Evolutionary conservation across 92 coral and sea anemone species (phyloP), one percentile per base, ranked within the genome.

Genomic region (Zoanthus gigantus): DNA sequence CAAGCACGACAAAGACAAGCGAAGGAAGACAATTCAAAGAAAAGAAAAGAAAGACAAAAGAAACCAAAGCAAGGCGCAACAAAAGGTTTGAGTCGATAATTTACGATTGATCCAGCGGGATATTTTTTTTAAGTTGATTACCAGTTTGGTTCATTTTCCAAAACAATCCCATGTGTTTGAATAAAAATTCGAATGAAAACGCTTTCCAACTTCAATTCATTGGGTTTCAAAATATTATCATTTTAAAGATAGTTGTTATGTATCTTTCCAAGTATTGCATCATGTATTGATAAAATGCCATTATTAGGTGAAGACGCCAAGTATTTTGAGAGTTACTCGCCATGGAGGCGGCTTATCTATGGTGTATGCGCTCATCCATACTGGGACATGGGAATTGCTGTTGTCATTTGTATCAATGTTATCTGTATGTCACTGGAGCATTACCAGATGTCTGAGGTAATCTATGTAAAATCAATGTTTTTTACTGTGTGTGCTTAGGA

Each of bases 361-460:
- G 82, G 76, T 54, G 80, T 97, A 32, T 97, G 99, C 72, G 88
- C 89, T 72, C 95, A 95, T 87, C 89, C 90, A 76, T 95, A 95
- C 94, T 97, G 99, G 99, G 99, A 97, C 84, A 85, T 95, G 56
- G 58, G 92, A 9, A 97, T 97, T 65, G 99, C 99, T 23, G 69
- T 91, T 58, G 92, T 95, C 72, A 97, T 97, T 71, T 92, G 97
- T 28, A 61, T 97, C 54, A 97, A 97, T 86, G 98, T 97, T 45
- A 87, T 95, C 65, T 91, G 98, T 69, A 97, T 97, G 99, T 95
- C 99, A n/a, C 83, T 97, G 84, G 99, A 97, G 80, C 99, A 97
- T 69, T 92, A 97, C 80, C 84, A 91, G 80, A 97, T 97, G 99
- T 87, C 98, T n/a, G 12, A 92, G 94, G 98, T 92, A 78, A 75